A percentile compares a stretch with the other conserved stretches of the same genome.
These are phyloP conservation scores for Hetaerina titia DNA, from an alignment of 2,888 invertebrate genomes.

Conservation along the genomic window DNA sequence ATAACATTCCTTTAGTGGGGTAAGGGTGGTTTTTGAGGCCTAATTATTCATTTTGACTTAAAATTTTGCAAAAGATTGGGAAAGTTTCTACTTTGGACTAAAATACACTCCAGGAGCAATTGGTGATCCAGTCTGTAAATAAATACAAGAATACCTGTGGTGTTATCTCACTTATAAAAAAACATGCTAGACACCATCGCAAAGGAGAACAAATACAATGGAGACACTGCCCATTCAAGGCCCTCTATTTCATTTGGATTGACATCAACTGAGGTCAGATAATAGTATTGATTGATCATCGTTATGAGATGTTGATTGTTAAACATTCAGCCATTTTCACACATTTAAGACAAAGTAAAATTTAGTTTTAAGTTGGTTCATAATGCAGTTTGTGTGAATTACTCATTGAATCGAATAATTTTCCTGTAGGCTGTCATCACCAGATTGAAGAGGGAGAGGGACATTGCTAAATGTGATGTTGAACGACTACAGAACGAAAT, in stretches of 20 bases:
- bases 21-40: neutral
- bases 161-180: neutral
- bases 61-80: neutral
- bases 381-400: too few relatives aligned
- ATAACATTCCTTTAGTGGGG: too few relatives aligned
- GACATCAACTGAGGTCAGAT: conserved; percentile 25
- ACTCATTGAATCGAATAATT: neutral
- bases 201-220: neutral
- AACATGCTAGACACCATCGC: neutral
- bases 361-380: too few relatives aligned
- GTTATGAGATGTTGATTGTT: too few relatives aligned
- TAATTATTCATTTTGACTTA: neutral
- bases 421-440: conserved; percentile 75
- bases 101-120: neutral
- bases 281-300: neutral
- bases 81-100: neutral
- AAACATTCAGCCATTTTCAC: too few relatives aligned
- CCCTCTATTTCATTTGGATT: neutral
- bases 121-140: neutral
- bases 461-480: conserved; percentile 79
- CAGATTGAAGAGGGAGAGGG: conserved; percentile 81
- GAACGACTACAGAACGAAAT: conserved; percentile 81
- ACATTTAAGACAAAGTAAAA: too few relatives aligned
- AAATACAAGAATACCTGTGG: too few relatives aligned
- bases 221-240: neutral